These are phyloP conservation scores for Euphonia xanthogaster DNA, from an alignment of 2,797 vertebrate species.

Conservation along the genomic window DNA sequence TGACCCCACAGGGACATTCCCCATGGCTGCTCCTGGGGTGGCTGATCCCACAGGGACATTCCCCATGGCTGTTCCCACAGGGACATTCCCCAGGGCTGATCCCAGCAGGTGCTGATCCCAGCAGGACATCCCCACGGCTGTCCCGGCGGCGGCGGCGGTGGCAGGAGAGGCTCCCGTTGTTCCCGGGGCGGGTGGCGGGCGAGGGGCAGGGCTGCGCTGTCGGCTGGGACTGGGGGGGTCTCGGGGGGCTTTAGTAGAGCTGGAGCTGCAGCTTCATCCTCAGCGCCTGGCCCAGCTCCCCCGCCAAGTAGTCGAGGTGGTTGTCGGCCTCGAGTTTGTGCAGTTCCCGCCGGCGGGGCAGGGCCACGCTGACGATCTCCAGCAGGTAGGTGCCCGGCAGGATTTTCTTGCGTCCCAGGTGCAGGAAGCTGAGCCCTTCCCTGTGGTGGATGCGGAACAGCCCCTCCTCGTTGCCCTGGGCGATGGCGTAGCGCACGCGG, in stretches of 20 bases:
- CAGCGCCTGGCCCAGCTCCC: constrained; percentile 85
- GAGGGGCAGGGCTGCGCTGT: neutral
- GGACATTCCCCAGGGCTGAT: neutral
- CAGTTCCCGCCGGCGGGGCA: constrained; percentile 80
- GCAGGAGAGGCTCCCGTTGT: constrained; percentile 39
- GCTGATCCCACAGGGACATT: neutral
- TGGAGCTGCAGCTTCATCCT: constrained; percentile 89
- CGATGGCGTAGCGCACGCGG: constrained; percentile 84
- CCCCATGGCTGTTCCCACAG: no score
- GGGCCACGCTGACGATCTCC: constrained; percentile 86
- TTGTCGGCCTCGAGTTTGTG: constrained; percentile 83
- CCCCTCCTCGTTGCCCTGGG: constrained; percentile 81
- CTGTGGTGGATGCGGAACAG: constrained; percentile 87
- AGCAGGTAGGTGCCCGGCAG: constrained; percentile 83
- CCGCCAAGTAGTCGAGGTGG: constrained; percentile 86
- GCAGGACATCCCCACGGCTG: neutral
- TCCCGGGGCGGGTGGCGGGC: constrained; percentile 15
- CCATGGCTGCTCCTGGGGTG: no score
- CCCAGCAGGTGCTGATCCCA: no score
- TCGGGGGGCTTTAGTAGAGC: constrained; percentile 76
- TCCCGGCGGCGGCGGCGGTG: neutral
- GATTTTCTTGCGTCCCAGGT: constrained; percentile 79
- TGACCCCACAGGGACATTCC: neutral
- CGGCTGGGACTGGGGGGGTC: neutral
- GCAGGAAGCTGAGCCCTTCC: constrained; percentile 85